Base-by-base conservation (phyloP, 2,888 invertebrate species). In the Argyra leucocephala region DNA sequence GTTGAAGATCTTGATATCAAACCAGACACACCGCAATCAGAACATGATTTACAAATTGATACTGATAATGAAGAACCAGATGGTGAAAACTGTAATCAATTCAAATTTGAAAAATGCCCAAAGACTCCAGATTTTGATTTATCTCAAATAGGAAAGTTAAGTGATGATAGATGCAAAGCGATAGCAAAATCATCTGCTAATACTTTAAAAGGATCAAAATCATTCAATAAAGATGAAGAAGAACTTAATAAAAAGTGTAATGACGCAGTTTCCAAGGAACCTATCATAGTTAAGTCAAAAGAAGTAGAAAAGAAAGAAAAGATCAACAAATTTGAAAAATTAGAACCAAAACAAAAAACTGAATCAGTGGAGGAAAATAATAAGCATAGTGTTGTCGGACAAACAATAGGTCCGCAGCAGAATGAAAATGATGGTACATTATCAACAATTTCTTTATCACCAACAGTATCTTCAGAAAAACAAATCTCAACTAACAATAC, bases 11-110 rank as follows among this genome's bases (percentile, higher is more conserved):
- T 87, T 77, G 87, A 89, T 73, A 83, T 87, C 64, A 92, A 92
- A 78, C 91, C 90, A 0, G 91, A 91, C 66, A 92, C 92, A 0
- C 92, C 92, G 5, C 88, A 89, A 72, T 91, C 92, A 61, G 92
- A 91, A 74, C 87, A 87, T 73, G 91, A 91, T 73, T 80, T 91
- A 23, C 88, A 91, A 76, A 92, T 93, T 66, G 92, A 92, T 75
- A 91, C 91, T 0, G 92, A 92, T 72, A 90, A 89, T 10, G 92
- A 92, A 74, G 91, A 92, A 74, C 81, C 82, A 37, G 86, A 86
- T 63, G 88, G 88, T 26, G 82, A 83, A 69, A 78, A 73, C 0
- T 74, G 75, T 24, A 77, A 78, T 59, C 73, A 75, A 36, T 22
- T 65, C 5, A 23, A 18, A 67, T 75, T 81, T 61, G 80, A 82